Base-by-base conservation (phyloP, 2,888 invertebrate species). In the Arrhopalites spinosus region DNA sequence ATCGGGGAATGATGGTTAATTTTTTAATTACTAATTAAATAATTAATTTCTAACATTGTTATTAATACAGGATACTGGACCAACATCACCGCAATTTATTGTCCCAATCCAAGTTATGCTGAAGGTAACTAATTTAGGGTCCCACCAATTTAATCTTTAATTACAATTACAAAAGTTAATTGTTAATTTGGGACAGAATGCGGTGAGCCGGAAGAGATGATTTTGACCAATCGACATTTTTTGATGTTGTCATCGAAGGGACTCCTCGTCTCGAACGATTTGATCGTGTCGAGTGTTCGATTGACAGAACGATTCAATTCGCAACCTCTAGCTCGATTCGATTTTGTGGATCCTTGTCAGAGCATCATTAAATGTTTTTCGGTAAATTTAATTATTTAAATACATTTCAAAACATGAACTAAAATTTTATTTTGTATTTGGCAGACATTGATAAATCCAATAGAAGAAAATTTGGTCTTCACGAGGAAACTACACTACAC, bases 221-320 rank as follows among this genome's bases (percentile, higher is more conserved):
- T 78, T 2, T 53, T 80, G 27, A 79, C 80, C 1, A 80, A 80
- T 73, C 72, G 78, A 45, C 73, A 77, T 47, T 29, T 80, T 1
- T 67, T 79, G 0, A 68, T 75, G 1, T 20, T 80, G 67, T 76
- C 79, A 0, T 50, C 73, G 2, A 76, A 30, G 3, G 64, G 76
- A 3, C n/a, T 80, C 13, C 79, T 76, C 68, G 77, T 80, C 11
- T 79, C 79, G 1, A 50, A 71, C 8, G 73, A 75, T 29, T 50
- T 80, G 1, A 79, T 77, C 25, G 63, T 50, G 17, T 74, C 74
- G 20, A 63, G 13, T 0, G 27, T 36, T 1, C 56, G 59, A n/a
- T 59, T 74, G 15, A 64, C 53, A 11, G 73, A 77, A 68, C 45
- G 69, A 8, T 59, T 63, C 17, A 64, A 67, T n/a, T 36, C 25